Evolutionary conservation across 2,113 vertebrate species (phyloP).

Genomic region (Meles meles): DNA sequence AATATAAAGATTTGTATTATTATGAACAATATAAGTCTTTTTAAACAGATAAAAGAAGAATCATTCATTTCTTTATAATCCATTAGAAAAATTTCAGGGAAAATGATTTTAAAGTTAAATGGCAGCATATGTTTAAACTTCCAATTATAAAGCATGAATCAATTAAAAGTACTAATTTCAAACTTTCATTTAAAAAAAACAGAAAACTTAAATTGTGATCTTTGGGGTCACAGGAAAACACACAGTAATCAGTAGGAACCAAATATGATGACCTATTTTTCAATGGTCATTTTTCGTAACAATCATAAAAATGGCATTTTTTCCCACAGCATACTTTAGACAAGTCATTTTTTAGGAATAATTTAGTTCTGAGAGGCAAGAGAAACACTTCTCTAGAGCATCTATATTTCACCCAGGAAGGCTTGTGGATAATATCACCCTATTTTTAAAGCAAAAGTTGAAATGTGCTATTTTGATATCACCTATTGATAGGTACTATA

Average conservation of each 20-base stretch:
- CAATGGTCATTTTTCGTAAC: constrained; percentile 8
- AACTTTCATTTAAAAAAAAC: not conserved
- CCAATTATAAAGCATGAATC: not conserved
- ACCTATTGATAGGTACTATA: not conserved
- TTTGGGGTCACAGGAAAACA: not conserved
- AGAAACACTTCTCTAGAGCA: not conserved
- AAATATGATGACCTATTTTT: not conserved
- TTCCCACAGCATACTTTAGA: not conserved
- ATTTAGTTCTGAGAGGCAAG: not conserved
- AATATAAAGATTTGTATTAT: not conserved
- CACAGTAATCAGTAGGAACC: not conserved
- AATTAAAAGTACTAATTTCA: not conserved
- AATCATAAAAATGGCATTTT: constrained; percentile 1
- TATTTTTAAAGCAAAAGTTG: not conserved
- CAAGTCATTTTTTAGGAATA: not conserved
- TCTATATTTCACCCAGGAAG: not conserved
- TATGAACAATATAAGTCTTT: not conserved
- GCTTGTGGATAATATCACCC: not conserved
- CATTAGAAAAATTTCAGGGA: not conserved
- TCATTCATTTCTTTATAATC: not conserved
- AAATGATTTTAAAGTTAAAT: not conserved
- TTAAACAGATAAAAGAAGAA: not conserved
- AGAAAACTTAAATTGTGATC: not conserved
- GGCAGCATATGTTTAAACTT: not conserved
- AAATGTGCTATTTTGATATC: not conserved